These are phyloP conservation scores for Mayetiola destructor DNA, from an alignment of 2,888 invertebrate species.

Conservation along the genomic window DNA sequence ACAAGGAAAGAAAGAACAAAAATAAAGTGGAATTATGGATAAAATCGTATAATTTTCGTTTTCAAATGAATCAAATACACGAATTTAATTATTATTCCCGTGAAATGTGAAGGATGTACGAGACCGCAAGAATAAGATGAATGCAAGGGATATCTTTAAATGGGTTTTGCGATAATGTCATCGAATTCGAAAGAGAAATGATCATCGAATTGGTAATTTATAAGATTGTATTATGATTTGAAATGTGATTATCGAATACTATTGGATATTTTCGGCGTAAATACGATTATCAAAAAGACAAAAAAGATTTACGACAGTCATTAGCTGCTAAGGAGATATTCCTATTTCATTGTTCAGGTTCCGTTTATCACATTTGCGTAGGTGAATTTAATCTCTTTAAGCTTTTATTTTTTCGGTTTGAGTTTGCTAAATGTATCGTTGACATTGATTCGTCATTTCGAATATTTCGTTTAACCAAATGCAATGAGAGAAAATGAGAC, in stretches of 20 bases:
- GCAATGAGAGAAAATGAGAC: too few species aligned
- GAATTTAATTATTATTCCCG: background rate
- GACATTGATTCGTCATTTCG: background rate
- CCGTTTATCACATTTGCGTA: background rate
- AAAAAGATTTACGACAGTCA: slow-evolving; percentile 2
- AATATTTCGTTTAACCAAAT: background rate
- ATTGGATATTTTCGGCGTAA: too few species aligned
- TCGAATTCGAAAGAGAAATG: slow-evolving; percentile 1
- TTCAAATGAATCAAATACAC: background rate
- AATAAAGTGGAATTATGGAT: too few species aligned
- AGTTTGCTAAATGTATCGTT: background rate
- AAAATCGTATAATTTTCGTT: background rate
- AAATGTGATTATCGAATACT: too few species aligned
- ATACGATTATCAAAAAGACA: background rate
- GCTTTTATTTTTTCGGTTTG: background rate
- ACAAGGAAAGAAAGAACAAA: too few species aligned
- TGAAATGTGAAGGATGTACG: background rate
- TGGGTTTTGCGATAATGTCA: slow-evolving; percentile 6
- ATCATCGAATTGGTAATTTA: too few species aligned
- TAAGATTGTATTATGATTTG: slow-evolving; percentile 5
- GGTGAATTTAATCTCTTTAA: slow-evolving; percentile 1
- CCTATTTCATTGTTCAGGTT: background rate
- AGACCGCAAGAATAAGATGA: background rate
- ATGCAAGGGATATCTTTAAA: background rate
- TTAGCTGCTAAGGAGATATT: background rate